phyloP scores from a whole-genome alignment of 1,140 invertebrate species.

The Eumaeus atala region DNA sequence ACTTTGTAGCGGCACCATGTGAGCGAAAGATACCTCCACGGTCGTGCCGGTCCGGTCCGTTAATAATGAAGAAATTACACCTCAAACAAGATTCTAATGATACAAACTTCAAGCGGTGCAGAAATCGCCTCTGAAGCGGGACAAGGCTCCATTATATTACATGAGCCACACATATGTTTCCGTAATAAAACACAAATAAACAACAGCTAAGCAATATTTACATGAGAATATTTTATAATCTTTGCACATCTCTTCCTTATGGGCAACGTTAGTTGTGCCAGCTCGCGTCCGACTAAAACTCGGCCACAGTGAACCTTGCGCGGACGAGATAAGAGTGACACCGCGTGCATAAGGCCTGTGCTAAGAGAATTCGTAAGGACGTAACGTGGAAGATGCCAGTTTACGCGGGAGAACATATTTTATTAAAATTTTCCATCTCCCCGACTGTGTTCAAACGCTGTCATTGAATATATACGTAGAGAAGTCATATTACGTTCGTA shows the following conservation, averaged over 20 bases:
- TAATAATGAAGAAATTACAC: too few relatives aligned
- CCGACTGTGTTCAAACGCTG: slow-evolving; percentile 35
- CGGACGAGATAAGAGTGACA: slow-evolving; percentile 12
- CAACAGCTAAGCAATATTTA: slow-evolving; percentile 39
- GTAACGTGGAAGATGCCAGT: slow-evolving; percentile 44
- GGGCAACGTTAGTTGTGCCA: slow-evolving; percentile 21
- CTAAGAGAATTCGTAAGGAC: slow-evolving; percentile 40
- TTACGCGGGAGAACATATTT: slow-evolving; percentile 55
- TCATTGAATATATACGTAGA: slow-evolving; percentile 30
- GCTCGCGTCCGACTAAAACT: neutral
- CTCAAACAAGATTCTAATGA: too few relatives aligned
- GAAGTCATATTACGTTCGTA: slow-evolving; percentile 11
- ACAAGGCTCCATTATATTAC: too few relatives aligned
- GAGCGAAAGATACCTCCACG: too few relatives aligned
- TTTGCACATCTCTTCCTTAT: slow-evolving; percentile 48
- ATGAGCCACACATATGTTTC: too few relatives aligned
- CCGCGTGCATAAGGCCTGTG: slow-evolving; percentile 18
- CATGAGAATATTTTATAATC: slow-evolving; percentile 38
- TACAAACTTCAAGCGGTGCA: too few relatives aligned
- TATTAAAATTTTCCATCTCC: slow-evolving; percentile 61
- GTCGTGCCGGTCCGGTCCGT: too few relatives aligned
- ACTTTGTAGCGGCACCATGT: too few relatives aligned
- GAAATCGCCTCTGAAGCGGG: too few relatives aligned
- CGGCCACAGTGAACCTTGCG: slow-evolving; percentile 23
- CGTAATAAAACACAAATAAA: slow-evolving; percentile 4